phyloP scores from a whole-genome alignment of 1,140 invertebrate species.

The Aethina tumida region DNA sequence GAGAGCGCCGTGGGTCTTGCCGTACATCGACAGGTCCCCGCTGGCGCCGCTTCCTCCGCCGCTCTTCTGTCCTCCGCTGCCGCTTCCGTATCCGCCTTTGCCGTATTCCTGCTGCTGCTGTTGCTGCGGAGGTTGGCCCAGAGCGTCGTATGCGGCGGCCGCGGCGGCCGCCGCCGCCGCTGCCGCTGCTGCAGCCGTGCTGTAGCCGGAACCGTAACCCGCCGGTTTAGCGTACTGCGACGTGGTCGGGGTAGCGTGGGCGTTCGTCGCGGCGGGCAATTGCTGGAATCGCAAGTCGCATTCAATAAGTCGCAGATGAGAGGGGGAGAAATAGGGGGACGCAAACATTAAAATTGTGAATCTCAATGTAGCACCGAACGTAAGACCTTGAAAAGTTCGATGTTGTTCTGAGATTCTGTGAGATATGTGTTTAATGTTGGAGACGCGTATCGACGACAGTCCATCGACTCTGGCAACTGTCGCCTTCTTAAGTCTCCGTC shows the following conservation, averaged over 20 bases:
- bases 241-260: constrained; percentile 44
- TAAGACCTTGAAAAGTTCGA: no score
- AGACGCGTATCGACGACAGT: no score
- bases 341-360: no score
- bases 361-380: no score
- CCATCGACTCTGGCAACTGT: no score
- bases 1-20: constrained; percentile 61
- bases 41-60: constrained; percentile 48
- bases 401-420: no score
- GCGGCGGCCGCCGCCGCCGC: no score
- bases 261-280: constrained; percentile 53
- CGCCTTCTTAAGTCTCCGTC: no score
- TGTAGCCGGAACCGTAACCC: constrained; percentile 52
- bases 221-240: constrained; percentile 57
- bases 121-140: constrained; percentile 40
- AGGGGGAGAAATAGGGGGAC: no score
- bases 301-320: no score
- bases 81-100: constrained; percentile 44
- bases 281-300: constrained; percentile 38
- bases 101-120: constrained; percentile 52
- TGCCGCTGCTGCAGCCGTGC: no score
- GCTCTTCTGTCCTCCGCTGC: constrained; percentile 41
- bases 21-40: constrained; percentile 59
- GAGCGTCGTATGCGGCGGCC: constrained; percentile 62
- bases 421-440: no score